phyloP scores from a whole-genome alignment of 2,888 invertebrate genomes.

The Ligdia adustata region DNA sequence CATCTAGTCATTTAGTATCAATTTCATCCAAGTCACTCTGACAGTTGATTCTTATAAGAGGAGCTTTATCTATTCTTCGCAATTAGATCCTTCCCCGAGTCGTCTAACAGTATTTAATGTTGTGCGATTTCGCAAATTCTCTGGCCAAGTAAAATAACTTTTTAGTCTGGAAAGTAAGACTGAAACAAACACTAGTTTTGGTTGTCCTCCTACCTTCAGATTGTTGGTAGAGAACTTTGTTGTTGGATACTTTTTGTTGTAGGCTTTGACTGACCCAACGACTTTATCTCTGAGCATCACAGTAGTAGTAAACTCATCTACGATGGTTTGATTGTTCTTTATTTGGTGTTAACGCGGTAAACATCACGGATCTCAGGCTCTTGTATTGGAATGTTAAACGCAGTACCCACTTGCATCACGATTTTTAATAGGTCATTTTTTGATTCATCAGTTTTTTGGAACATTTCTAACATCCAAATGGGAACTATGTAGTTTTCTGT shows the following conservation, averaged over 20 bases:
- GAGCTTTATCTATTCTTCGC: neutral
- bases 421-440: conserved; percentile 2
- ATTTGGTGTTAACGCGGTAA: conserved; percentile 8
- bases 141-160: conserved; percentile 2
- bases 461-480: neutral
- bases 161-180: conserved; percentile 1
- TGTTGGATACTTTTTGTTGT: conserved; percentile 3
- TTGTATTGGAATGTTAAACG: neutral
- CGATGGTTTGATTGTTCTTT: conserved; percentile 1
- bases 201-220: neutral
- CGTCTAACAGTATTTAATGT: conserved; percentile 2
- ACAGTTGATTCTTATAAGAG: neutral
- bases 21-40: neutral
- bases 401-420: neutral
- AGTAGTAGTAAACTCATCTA: neutral
- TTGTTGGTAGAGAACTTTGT: neutral
- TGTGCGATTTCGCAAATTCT: neutral
- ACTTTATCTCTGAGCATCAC: neutral
- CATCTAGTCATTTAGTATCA: neutral
- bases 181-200: neutral
- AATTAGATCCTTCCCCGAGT: conserved; percentile 1
- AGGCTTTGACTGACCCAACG: neutral
- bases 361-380: neutral
- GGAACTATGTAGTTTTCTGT: neutral
- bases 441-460: neutral